Percentiles rank a stretch among this genome's conserved stretches.
Evolutionary conservation across 2,113 vertebrate species (phyloP).

Genomic region (Nothobranchius furzeri): DNA sequence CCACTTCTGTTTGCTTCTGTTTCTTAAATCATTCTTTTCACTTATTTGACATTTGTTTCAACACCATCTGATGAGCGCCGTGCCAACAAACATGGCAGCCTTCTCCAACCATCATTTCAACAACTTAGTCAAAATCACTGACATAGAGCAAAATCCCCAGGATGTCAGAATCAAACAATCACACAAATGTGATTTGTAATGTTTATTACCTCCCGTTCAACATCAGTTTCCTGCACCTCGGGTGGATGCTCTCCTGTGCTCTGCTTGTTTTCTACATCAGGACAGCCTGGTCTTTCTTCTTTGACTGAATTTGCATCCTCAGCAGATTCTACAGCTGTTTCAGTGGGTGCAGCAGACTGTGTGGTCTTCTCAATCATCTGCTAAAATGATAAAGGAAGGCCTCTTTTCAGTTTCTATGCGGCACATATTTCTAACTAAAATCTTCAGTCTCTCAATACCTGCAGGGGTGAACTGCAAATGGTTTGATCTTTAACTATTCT

Average conservation of each 20-base stretch:
- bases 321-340: neutral
- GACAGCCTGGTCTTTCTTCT: slow-evolving; percentile 12
- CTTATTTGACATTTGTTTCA: neutral
- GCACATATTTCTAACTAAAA: no score
- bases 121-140: neutral
- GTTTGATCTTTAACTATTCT: neutral
- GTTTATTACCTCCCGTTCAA: slow-evolving; percentile 53
- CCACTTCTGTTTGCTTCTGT: slow-evolving; percentile 20
- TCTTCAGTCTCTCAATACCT: neutral
- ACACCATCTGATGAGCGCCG: slow-evolving; percentile 4
- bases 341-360: neutral
- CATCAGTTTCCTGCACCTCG: slow-evolving; percentile 20
- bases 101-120: neutral
- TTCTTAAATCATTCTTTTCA: slow-evolving; percentile 19
- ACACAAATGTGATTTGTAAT: neutral
- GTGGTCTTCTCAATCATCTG: slow-evolving; percentile 31
- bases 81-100: neutral
- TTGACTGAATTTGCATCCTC: slow-evolving; percentile 8
- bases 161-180: neutral
- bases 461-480: neutral
- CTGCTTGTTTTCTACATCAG: slow-evolving; percentile 26
- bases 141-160: neutral
- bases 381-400: neutral
- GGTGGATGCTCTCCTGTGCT: neutral
- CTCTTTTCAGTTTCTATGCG: no score